phyloP scores from a whole-genome alignment of 2,113 vertebrate genomes.

The Corythoichthys haematopterus region DNA sequence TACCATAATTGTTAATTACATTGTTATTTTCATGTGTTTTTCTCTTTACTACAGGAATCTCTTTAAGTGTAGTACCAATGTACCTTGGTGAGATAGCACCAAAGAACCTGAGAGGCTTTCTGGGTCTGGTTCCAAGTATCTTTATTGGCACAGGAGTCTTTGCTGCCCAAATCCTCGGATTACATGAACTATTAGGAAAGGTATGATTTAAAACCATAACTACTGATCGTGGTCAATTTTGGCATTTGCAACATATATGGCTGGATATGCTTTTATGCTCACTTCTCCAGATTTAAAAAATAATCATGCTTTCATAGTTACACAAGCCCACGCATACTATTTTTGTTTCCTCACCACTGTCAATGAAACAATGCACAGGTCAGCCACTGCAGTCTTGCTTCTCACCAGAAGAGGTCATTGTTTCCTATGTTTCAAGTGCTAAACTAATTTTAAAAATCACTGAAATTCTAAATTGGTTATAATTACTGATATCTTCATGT shows the following conservation, averaged over 20 bases:
- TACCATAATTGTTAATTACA: neutral
- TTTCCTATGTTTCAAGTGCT: too few relatives aligned
- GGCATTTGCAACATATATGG: neutral
- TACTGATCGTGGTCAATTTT: neutral
- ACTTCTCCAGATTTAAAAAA: too few relatives aligned
- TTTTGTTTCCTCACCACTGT: too few relatives aligned
- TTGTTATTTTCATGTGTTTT: neutral
- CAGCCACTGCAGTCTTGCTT: too few relatives aligned
- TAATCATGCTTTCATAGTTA: too few relatives aligned
- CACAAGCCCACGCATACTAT: too few relatives aligned
- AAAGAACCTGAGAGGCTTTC: slow-evolving; percentile 82
- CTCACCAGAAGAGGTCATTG: too few relatives aligned
- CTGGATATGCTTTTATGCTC: neutral
- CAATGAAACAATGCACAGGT: too few relatives aligned
- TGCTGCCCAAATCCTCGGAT: slow-evolving; percentile 79
- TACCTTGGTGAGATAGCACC: slow-evolving; percentile 88
- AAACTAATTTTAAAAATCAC: too few relatives aligned
- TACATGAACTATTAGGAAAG: slow-evolving; percentile 83
- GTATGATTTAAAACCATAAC: slow-evolving; percentile 50
- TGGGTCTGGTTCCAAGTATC: slow-evolving; percentile 83
- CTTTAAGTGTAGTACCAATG: slow-evolving; percentile 85
- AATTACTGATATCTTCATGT: too few relatives aligned
- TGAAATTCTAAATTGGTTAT: too few relatives aligned
- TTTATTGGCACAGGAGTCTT: slow-evolving; percentile 87
- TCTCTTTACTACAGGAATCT: slow-evolving; percentile 74